These are phyloP conservation scores for Microchrysa polita DNA, from an alignment of 2,888 invertebrate species.

Conservation along the genomic window DNA sequence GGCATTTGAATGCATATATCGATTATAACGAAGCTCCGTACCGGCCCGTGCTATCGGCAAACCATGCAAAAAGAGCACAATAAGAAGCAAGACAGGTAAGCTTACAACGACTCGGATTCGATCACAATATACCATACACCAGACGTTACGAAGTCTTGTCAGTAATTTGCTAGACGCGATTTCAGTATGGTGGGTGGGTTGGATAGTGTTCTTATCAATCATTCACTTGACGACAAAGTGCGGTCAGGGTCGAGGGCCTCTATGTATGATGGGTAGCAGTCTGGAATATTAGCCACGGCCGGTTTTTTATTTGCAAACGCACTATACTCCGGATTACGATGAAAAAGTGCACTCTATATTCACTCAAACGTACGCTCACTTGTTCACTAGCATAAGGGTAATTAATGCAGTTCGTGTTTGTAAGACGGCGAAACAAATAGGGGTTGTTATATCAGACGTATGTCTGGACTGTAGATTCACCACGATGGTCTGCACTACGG, in stretches of 20 bases:
- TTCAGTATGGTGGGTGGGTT: constrained; percentile 19
- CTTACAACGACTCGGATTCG: not conserved
- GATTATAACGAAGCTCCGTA: not conserved
- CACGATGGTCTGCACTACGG: not conserved
- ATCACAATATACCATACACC: constrained; percentile 8
- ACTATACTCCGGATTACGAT: not conserved
- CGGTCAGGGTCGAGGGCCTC: not conserved
- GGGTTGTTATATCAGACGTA: not conserved
- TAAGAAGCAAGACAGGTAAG: constrained; percentile 8
- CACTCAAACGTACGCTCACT: not conserved
- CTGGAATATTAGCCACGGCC: not conserved
- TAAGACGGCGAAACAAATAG: not conserved
- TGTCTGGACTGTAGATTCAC: not conserved
- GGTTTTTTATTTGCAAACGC: constrained; percentile 3
- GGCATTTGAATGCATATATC: constrained; percentile 24
- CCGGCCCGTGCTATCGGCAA: not conserved
- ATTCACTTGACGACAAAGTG: not conserved
- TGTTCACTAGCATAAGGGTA: not conserved
- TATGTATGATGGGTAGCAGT: not conserved
- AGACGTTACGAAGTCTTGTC: constrained; percentile 11
- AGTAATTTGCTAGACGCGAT: constrained; percentile 33
- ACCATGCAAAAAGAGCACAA: not conserved
- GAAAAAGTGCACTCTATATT: constrained; percentile 8
- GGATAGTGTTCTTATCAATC: not conserved
- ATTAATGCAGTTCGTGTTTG: not conserved